A percentile compares a stretch with the other conserved stretches of the same genome.
Conservation (phyloP, 1,140 invertebrate species). For the Bombus waltoni region DNA sequence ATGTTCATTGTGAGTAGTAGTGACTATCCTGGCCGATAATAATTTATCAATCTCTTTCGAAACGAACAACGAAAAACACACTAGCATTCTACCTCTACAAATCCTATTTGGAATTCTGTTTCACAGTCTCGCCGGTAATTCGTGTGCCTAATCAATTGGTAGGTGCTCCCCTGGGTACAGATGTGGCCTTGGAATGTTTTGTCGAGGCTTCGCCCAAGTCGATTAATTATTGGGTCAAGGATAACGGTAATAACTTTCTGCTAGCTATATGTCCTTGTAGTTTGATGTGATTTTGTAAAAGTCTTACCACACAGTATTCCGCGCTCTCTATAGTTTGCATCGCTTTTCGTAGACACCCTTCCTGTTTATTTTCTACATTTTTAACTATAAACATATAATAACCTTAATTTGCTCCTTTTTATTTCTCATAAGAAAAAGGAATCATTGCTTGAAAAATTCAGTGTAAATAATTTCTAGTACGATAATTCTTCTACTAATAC, state of each 20-base stretch:
- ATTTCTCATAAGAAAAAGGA: too few relatives aligned
- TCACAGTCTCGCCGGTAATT: conserved; percentile 93
- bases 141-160: conserved; percentile 95
- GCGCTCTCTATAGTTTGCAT: too few relatives aligned
- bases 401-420: too few relatives aligned
- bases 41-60: conserved; percentile 20
- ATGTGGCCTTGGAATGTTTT: conserved; percentile 94
- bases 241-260: conserved; percentile 86
- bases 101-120: conserved; percentile 55
- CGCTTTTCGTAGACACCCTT: too few relatives aligned
- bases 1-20: conserved; percentile 91
- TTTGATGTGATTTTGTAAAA: neutral
- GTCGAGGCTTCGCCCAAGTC: conserved; percentile 95
- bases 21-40: conserved; percentile 24
- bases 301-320: neutral
- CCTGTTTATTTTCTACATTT: neutral
- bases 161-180: conserved; percentile 91
- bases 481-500: too few relatives aligned
- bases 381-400: too few relatives aligned
- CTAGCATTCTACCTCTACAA: conserved; percentile 3
- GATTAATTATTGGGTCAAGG: conserved; percentile 94
- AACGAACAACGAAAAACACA: neutral
- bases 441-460: too few relatives aligned
- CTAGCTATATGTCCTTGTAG: neutral
- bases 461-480: too few relatives aligned